phyloP scores from a whole-genome alignment of 2,888 invertebrate species.

The Plemyria rubiginata region DNA sequence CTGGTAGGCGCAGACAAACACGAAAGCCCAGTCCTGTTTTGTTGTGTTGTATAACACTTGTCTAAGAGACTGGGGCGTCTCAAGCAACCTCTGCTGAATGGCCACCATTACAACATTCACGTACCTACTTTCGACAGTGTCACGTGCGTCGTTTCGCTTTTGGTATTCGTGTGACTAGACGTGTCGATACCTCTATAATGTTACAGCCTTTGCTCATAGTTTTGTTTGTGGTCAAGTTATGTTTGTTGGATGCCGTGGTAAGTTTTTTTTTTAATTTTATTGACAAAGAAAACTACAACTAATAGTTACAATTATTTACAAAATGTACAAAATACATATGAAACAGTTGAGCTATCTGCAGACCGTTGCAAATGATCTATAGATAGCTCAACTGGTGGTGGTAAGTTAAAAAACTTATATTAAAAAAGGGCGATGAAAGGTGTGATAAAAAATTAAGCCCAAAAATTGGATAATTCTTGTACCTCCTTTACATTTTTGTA shows the following conservation, averaged over 20 bases:
- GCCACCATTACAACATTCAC: conserved; percentile 7
- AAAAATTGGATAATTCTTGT: too few species aligned
- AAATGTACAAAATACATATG: too few species aligned
- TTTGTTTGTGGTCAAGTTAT: conserved; percentile 5
- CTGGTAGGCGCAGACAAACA: neutral
- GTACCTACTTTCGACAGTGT: conserved; percentile 18
- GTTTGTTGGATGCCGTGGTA: conserved; percentile 12
- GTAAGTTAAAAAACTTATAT: too few species aligned
- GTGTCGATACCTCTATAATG: conserved; percentile 5
- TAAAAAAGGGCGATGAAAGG: too few species aligned
- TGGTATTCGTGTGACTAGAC: neutral
- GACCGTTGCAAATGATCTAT: too few species aligned
- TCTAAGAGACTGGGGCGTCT: conserved; percentile 2
- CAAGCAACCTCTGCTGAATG: conserved; percentile 1
- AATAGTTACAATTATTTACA: too few species aligned
- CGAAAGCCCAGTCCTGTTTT: neutral
- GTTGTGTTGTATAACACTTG: neutral
- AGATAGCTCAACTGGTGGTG: too few species aligned
- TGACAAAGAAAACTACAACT: too few species aligned
- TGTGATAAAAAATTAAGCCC: too few species aligned
- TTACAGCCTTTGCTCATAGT: neutral
- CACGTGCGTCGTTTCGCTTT: conserved; percentile 1
- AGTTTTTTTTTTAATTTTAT: neutral
- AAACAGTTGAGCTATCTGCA: too few species aligned
- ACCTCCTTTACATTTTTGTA: too few species aligned